Conservation (phyloP, 2,797 vertebrate species). For the Mastacembelus armatus region DNA sequence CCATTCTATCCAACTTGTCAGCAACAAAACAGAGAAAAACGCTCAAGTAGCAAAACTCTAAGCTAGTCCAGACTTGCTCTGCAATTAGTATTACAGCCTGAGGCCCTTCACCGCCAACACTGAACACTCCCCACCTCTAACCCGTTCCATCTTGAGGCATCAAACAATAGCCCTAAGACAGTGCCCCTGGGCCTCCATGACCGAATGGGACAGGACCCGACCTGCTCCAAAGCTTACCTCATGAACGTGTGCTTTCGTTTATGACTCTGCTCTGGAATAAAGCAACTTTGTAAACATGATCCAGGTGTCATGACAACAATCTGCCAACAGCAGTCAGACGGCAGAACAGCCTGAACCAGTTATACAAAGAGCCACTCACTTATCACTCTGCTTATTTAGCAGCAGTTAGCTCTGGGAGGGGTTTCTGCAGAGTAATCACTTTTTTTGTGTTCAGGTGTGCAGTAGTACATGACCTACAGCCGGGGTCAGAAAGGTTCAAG, state of each 20-base stretch:
- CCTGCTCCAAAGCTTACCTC: conserved; percentile 67
- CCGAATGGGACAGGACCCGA: conserved; percentile 71
- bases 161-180: conserved; percentile 67
- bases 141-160: conserved; percentile 46
- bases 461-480: conserved; percentile 22
- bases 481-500: conserved; percentile 47
- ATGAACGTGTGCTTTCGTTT: conserved; percentile 31
- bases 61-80: conserved; percentile 73
- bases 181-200: conserved; percentile 46
- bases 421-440: conserved; percentile 70
- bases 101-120: conserved; percentile 39
- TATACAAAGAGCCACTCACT: conserved; percentile 49
- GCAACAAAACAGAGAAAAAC: conserved; percentile 57
- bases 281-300: conserved; percentile 49
- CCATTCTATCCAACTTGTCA: conserved; percentile 45
- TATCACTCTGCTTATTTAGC: conserved; percentile 31
- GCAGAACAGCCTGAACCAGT: conserved; percentile 81
- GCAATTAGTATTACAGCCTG: conserved; percentile 66
- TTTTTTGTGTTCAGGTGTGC: conserved; percentile 53
- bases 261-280: conserved; percentile 34
- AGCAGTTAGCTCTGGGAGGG: conserved; percentile 19
- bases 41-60: conserved; percentile 38
- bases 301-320: conserved; percentile 64
- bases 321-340: conserved; percentile 55
- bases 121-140: conserved; percentile 44